phyloP scores from a whole-genome alignment of 2,888 invertebrate species.

The Corbicula japonica region DNA sequence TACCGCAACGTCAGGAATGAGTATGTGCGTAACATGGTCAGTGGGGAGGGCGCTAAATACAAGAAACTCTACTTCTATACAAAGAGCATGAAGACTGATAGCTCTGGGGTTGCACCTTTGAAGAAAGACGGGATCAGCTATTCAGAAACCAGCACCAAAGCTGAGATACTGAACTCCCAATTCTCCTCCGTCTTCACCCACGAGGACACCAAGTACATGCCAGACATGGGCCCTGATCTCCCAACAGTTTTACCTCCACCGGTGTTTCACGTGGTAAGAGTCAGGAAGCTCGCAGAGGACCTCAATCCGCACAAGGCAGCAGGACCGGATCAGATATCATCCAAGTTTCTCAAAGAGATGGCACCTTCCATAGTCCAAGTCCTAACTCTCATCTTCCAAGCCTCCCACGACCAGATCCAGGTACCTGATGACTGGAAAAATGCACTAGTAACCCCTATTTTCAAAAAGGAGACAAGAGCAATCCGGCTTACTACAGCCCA shows the following conservation, averaged over 20 bases:
- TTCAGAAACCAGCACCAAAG: background rate
- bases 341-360: conserved; percentile 39
- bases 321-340: conserved; percentile 44
- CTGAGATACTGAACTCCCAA: conserved; percentile 6
- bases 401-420: conserved; percentile 36
- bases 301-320: conserved; percentile 49
- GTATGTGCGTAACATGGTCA: too few relatives aligned
- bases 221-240: background rate
- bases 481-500: conserved; percentile 62
- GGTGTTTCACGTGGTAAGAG: background rate
- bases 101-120: conserved; percentile 19
- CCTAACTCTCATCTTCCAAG: conserved; percentile 44
- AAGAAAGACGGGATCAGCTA: conserved; percentile 1
- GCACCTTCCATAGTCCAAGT: conserved; percentile 37
- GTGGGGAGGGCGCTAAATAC: too few relatives aligned
- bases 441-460: conserved; percentile 58
- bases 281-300: background rate
- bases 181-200: conserved; percentile 15
- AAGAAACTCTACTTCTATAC: too few relatives aligned
- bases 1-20: too few relatives aligned
- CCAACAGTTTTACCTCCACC: background rate
- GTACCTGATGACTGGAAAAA: conserved; percentile 53
- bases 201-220: background rate
- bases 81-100: too few relatives aligned
- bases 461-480: conserved; percentile 53